Conservation (phyloP, 2,797 vertebrate genomes). For the Arnoldichthys spilopterus region DNA sequence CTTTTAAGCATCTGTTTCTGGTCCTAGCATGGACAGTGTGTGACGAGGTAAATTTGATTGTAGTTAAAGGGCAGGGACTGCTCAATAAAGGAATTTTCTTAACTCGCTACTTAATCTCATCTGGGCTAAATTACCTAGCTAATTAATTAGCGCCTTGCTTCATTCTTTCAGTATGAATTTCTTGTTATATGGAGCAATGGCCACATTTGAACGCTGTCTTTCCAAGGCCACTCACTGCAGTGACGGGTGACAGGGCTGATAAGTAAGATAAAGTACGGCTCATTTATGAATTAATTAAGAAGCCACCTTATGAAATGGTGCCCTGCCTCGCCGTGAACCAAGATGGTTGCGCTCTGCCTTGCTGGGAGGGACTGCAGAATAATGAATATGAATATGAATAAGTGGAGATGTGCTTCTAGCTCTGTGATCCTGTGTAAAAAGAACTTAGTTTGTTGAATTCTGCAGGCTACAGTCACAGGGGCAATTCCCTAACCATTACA, state of each 20-base stretch:
- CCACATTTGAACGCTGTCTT: constrained; percentile 4
- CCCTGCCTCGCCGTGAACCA: constrained; percentile 25
- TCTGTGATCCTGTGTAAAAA: no score
- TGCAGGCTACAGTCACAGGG: no score
- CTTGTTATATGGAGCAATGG: constrained; percentile 40
- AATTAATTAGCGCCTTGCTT: constrained; percentile 50
- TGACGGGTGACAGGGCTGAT: constrained; percentile 43
- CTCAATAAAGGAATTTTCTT: constrained; percentile 23
- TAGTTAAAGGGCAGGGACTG: constrained; percentile 29
- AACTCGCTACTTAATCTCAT: constrained; percentile 47
- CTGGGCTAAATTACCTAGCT: constrained; percentile 37
- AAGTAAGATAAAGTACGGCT: constrained; percentile 45
- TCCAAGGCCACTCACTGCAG: constrained; percentile 44
- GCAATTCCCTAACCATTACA: no score
- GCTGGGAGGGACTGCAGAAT: constrained; percentile 4
- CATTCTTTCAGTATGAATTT: constrained; percentile 39
- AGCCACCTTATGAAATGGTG: constrained; percentile 33
- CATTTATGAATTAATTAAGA: constrained; percentile 52
- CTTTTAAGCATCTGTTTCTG: constrained; percentile 12
- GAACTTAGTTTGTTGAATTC: no score
- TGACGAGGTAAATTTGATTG: neutral
- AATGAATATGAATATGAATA: constrained; percentile 40
- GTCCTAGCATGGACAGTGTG: constrained; percentile 9
- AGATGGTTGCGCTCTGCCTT: constrained; percentile 15
- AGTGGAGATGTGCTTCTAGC: constrained; percentile 15